These are phyloP conservation scores for Drosophila percnosoma DNA, from an alignment of 2,888 invertebrate species.

Conservation along the genomic window DNA sequence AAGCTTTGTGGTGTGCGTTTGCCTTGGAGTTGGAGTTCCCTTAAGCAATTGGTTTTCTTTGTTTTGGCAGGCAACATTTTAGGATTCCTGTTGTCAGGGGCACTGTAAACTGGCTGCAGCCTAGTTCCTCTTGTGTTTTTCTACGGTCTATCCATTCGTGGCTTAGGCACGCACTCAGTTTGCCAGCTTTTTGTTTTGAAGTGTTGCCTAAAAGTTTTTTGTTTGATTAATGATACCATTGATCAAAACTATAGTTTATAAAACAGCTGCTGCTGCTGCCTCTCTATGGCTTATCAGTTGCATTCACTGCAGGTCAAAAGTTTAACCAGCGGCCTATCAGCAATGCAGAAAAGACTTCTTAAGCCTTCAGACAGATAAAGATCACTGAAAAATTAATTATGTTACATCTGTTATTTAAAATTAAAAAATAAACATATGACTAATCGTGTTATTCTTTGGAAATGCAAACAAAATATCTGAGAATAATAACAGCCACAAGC, in stretches of 20 bases:
- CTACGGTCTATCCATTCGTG: slow-evolving; percentile 57
- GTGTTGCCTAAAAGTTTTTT: slow-evolving; percentile 12
- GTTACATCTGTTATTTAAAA: slow-evolving; percentile 35
- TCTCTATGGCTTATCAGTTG: slow-evolving; percentile 56
- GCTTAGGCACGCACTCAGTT: slow-evolving; percentile 62
- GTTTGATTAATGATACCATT: slow-evolving; percentile 67
- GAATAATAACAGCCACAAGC: slow-evolving; percentile 7
- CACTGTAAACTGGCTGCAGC: slow-evolving; percentile 35
- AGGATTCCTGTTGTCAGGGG: slow-evolving; percentile 71
- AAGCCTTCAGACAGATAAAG: not conserved
- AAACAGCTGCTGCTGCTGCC: slow-evolving; percentile 18
- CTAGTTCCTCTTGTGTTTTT: slow-evolving; percentile 17
- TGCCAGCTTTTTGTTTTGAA: slow-evolving; percentile 37
- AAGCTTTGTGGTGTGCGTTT: slow-evolving; percentile 34
- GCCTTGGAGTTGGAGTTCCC: slow-evolving; percentile 30
- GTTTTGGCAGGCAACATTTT: slow-evolving; percentile 65
- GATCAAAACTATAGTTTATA: slow-evolving; percentile 38
- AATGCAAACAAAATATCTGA: slow-evolving; percentile 25
- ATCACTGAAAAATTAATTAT: not conserved
- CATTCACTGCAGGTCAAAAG: slow-evolving; percentile 25
- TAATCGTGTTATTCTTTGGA: slow-evolving; percentile 14
- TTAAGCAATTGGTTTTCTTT: slow-evolving; percentile 44
- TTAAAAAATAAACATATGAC: slow-evolving; percentile 21
- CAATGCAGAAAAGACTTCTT: slow-evolving; percentile 24
- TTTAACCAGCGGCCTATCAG: slow-evolving; percentile 34